Percentiles rank a stretch among this genome's conserved stretches.
phyloP scores from a whole-genome alignment of 2,888 invertebrate genomes.

The Drosophila birchii region DNA sequence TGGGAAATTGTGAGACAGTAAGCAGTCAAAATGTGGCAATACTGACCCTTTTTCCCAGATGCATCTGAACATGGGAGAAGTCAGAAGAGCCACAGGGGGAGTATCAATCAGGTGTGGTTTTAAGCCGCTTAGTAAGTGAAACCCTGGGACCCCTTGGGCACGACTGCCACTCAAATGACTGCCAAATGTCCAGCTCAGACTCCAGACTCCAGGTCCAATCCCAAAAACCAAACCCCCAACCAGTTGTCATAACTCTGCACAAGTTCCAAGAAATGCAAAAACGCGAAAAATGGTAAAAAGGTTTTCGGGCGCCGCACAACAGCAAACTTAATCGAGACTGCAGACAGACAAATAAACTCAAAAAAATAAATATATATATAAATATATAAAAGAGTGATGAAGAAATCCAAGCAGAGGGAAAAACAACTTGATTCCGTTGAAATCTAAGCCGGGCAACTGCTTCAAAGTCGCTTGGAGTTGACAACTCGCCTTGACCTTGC shows the following conservation, averaged over 20 bases:
- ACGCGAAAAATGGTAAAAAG: constrained; percentile 43
- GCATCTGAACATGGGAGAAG: neutral
- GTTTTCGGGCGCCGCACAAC: constrained; percentile 57
- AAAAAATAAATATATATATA: constrained; percentile 18
- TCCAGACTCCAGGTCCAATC: constrained; percentile 8
- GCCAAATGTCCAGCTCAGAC: constrained; percentile 29
- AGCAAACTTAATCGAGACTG: constrained; percentile 67
- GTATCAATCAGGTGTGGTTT: constrained; percentile 69
- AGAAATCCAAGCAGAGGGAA: constrained; percentile 27
- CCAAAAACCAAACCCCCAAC: constrained; percentile 2
- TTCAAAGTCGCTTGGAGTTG: constrained; percentile 58
- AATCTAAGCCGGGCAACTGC: constrained; percentile 60
- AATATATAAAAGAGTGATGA: constrained; percentile 15
- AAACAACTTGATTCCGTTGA: constrained; percentile 62
- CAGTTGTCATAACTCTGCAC: constrained; percentile 68
- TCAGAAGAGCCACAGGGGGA: neutral
- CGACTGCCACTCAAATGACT: constrained; percentile 42
- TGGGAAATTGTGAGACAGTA: constrained; percentile 22
- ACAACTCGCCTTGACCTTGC: constrained; percentile 78
- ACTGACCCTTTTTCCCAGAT: constrained; percentile 32
- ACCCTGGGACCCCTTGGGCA: constrained; percentile 52
- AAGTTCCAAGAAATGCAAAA: constrained; percentile 71
- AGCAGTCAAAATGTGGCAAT: constrained; percentile 17
- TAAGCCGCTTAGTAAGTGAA: constrained; percentile 75
- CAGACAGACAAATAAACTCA: constrained; percentile 53